A percentile compares a stretch with the other conserved stretches of the same genome.
These are phyloP conservation scores for Parnassius apollo DNA, from an alignment of 2,888 invertebrate species.

Conservation along the genomic window DNA sequence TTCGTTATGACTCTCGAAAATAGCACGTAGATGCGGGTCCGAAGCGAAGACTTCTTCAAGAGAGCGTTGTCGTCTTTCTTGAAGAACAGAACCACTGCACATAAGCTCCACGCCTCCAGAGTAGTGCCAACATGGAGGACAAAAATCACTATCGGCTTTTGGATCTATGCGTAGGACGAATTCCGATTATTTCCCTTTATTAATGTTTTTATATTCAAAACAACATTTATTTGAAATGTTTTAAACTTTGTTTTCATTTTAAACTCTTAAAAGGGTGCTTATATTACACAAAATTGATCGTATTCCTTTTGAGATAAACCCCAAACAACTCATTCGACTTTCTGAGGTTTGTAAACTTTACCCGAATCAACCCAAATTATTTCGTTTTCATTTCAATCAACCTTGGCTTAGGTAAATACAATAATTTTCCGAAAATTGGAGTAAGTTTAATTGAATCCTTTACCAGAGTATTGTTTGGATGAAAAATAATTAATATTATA, in stretches of 20 bases:
- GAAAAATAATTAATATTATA: neutral
- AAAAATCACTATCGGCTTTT: neutral
- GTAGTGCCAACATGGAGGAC: too few species aligned
- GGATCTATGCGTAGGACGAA: neutral
- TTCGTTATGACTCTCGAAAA: too few species aligned
- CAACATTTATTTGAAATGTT: too few species aligned
- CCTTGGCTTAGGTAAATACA: conserved; percentile 8
- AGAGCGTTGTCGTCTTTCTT: too few species aligned
- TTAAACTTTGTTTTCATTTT: too few species aligned
- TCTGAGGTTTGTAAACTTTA: conserved; percentile 11
- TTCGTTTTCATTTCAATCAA: conserved; percentile 16
- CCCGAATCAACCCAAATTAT: conserved; percentile 11
- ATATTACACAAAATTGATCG: conserved; percentile 2
- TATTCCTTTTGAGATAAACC: conserved; percentile 12
- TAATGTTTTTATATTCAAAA: neutral
- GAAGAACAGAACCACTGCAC: too few species aligned
- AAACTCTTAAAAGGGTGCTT: too few species aligned
- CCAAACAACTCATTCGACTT: conserved; percentile 7
- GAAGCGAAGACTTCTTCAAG: too few species aligned
- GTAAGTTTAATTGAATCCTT: conserved; percentile 7
- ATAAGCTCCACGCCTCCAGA: too few species aligned
- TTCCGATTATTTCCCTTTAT: neutral
- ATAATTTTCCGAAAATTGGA: conserved; percentile 5
- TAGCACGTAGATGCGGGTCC: too few species aligned
- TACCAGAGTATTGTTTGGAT: conserved; percentile 2